Evolutionary conservation across 37 sponge, comb jelly and placozoan species (phyloP), one percentile per base, ranked within the genome.

Genomic region (Agelas oroides): DNA sequence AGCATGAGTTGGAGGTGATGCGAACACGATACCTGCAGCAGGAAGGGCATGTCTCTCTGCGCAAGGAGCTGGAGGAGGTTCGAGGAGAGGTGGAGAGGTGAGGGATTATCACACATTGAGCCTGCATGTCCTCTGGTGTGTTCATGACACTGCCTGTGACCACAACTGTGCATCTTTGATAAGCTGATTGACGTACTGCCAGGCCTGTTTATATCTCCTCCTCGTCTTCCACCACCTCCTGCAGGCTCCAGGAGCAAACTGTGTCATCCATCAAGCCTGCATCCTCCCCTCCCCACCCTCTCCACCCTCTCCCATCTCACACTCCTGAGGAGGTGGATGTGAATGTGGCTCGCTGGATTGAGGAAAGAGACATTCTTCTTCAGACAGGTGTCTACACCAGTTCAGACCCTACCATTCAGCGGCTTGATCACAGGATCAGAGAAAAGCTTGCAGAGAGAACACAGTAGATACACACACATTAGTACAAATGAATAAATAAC

Each of bases 381-480:
- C 90, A 95, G 58, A 95, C 97, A 53, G 97, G 95, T 46, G 87
- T 95, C 53, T 97, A 95, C 83, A 70, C 95, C 17, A 77, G 46
- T 15, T 79, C 65, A 33, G 97, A 97, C 52, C 85, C 86, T 13
- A 97, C 91, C 59, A 97, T 97, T 35, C 76, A 83, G 58, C 71
- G 78, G 27, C 86, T 97, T 8, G 97, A 97, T 56, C 58, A 74
- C n/a, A 73, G 95, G 65, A 95, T 95, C 25, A 71, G 84, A 28
- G 68, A 66, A 35, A 86, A 91, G 17, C 31, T 90, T 59, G 30
- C 65, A 3, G 46, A 46, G 6, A 46, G 8, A 46, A 12, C 46
- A 46, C 46, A 46, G 6, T 46, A 46, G 46, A n/a, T n/a, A n/a
- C n/a, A n/a, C n/a, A n/a, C n/a, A n/a, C n/a, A n/a, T n/a, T n/a